Evolutionary conservation across 2,888 invertebrate genomes (phyloP), one percentile per base, ranked within the genome.

Genomic region (Ferrisia virgata): DNA sequence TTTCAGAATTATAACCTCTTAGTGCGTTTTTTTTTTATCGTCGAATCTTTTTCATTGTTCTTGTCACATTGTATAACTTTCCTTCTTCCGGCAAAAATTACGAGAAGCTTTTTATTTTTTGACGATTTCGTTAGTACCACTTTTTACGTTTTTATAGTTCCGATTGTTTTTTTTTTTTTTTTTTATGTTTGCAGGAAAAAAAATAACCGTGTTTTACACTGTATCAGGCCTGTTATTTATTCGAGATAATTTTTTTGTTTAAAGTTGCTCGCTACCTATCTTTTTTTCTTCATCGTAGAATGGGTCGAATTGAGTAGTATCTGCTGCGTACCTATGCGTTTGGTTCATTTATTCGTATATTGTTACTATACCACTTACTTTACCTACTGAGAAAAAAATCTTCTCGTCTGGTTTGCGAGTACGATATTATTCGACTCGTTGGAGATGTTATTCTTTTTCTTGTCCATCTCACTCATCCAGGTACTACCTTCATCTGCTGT

Each of bases 1-100:
- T 72, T 72, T 72, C 72, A 72, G 33, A 72, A 72, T 72, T 72
- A 72, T 72, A 72, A 72, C 72, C 72, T 72, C 72, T 72, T 72
- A 72, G 25, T 6, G 36, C n/a, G 72, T 33, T 25, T 25, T 72
- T 25, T 33, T 64, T 72, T 72, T 72, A 72, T 72, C n/a, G 33
- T 28, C 33, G 58, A 64, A 64, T 64, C 22, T 64, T 28, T 28
- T 64, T 28, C 58, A 64, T 64, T 28, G 58, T 28, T 25, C 58
- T 64, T 64, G 58, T 64, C 58, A 64, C 58, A 28, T 25, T 11
- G 28, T 64, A n/a, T n/a, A 25, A 64, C 58, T 64, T 64, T 64
- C 25, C 58, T 64, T 64, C 58, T 64, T 28, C 4, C 18, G 18
- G 47, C 18, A 25, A 64, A 64, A 64, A 64, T 64, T 64, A 64